Evolutionary conservation across 2,888 invertebrate genomes (phyloP).

Genomic region (Polietes domitor): DNA sequence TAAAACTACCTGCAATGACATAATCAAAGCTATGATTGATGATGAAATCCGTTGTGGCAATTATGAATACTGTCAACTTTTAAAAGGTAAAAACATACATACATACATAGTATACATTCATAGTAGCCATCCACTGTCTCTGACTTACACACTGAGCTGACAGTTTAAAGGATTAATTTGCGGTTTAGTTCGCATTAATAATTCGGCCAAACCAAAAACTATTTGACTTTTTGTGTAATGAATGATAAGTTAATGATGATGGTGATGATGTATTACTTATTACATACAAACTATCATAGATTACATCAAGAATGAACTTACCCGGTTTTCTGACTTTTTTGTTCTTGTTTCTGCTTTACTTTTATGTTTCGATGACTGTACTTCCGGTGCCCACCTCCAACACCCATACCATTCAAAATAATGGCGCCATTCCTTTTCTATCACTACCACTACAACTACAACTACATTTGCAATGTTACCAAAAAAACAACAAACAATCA

Average conservation of each 20-base stretch:
- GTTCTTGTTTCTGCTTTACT: conserved; percentile 8
- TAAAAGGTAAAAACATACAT: conserved; percentile 46
- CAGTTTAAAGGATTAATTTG: conserved; percentile 11
- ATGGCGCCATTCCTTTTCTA: conserved; percentile 68
- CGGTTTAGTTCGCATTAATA: background rate
- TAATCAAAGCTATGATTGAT: conserved; percentile 80
- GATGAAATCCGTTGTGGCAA: conserved; percentile 77
- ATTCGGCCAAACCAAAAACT: background rate
- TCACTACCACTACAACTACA: background rate
- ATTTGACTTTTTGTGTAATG: background rate
- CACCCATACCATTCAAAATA: conserved; percentile 30
- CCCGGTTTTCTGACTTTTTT: background rate
- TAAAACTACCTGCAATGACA: conserved; percentile 80
- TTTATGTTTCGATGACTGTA: conserved; percentile 58
- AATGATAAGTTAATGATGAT: background rate
- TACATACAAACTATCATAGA: background rate
- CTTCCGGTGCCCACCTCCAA: conserved; percentile 64
- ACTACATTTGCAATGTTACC: conserved; percentile 41
- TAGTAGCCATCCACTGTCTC: background rate
- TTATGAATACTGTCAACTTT: conserved; percentile 67
- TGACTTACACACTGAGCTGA: too few relatives aligned
- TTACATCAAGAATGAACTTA: conserved; percentile 22
- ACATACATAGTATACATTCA: background rate
- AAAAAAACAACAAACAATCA: conserved; percentile 41
- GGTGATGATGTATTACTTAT: background rate